phyloP scores from a whole-genome alignment of 1,140 invertebrate genomes.

The Drosophila dunni region DNA sequence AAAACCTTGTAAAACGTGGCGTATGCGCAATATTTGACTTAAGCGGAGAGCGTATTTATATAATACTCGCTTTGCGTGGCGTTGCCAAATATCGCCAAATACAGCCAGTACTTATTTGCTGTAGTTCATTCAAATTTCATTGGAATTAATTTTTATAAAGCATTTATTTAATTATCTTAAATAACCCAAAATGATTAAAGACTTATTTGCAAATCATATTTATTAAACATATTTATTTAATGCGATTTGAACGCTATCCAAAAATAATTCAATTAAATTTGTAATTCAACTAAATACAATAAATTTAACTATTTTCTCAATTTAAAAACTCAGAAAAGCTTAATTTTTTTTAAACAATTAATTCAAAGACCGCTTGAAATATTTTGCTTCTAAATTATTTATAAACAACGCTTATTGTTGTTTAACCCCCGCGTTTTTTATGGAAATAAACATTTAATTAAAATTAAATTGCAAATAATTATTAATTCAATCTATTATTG shows the following conservation, averaged over 20 bases:
- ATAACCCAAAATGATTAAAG: too few species aligned
- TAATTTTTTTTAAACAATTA: too few species aligned
- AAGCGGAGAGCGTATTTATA: constrained; percentile 38
- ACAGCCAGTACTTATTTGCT: constrained; percentile 3
- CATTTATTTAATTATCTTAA: too few species aligned
- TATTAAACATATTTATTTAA: too few species aligned
- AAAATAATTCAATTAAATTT: neutral
- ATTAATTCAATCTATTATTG: neutral
- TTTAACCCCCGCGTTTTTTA: neutral
- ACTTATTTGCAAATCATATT: neutral
- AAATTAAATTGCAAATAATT: neutral
- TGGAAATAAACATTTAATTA: neutral
- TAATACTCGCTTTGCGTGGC: constrained; percentile 20
- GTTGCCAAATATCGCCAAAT: constrained; percentile 31
- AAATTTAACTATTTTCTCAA: neutral
- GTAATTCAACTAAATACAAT: neutral
- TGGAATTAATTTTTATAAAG: too few species aligned
- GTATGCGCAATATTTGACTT: constrained; percentile 55
- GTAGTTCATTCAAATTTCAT: neutral
- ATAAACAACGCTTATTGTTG: too few species aligned
- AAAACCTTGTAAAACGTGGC: constrained; percentile 44
- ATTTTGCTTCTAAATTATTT: too few species aligned
- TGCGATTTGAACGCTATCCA: too few species aligned
- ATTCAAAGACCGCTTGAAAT: too few species aligned
- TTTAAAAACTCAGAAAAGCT: neutral